Base-by-base conservation (phyloP, 2,888 invertebrate genomes). In the Athalia cordata region DNA sequence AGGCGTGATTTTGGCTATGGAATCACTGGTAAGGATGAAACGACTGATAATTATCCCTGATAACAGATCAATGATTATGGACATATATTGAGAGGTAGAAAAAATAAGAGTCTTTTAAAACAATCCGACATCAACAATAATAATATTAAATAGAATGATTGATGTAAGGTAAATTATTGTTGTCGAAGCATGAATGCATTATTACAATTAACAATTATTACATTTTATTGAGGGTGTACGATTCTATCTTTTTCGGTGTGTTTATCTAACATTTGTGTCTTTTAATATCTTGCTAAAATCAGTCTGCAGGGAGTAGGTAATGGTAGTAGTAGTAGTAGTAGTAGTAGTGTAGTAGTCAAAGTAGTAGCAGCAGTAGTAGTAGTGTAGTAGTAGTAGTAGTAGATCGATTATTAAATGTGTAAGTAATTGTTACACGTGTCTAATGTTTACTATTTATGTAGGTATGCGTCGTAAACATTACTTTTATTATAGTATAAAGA, bases 91-190 rank as follows among this genome's bases (percentile, higher is more conserved):
- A 29, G 0, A 29, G 29, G 29, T 29, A 29, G 29, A 29, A 29
- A 29, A 29, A 29, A 29, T 29, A 29, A 29, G n/a, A n/a, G 29
- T 29, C 29, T 75, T 29, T 11, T 62, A 50, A 75, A 64, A 75
- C 75, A 75, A 75, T 75, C 29, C 49, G 62, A 64, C 61, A 62
- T 62, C 43, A 75, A 75, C 52, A 75, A 62, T 62, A 62, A 75
- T 47, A 75, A 64, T 75, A 52, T 62, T 50, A 3, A 43, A 8
- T 29, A 7, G 43, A 45, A 29, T 7, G 57, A 72, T 49, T 64
- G n/a, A 50, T 61, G 47, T 15, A 72, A 59, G 49, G 43, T 72
- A 72, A 72, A 59, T 72, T 5, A 59, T 57, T 9, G 13, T 61
- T 29, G 29, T 29, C 29, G 15, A 72, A 72, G 15, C 59, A 72